Conservation (phyloP, 1,140 invertebrate species). For the Zaprionus capensis region DNA sequence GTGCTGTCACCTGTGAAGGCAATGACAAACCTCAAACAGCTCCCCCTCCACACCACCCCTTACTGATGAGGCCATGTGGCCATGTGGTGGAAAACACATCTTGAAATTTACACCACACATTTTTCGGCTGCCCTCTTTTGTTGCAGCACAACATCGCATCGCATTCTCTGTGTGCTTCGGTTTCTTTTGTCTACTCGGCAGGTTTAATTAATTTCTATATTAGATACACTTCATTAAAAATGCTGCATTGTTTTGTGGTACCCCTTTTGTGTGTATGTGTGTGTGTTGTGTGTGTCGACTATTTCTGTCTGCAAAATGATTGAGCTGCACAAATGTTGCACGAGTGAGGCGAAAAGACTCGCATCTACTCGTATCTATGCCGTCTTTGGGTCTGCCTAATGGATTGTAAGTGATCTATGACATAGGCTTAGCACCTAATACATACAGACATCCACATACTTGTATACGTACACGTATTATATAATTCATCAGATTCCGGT, state of each 20-base stretch:
- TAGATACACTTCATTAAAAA: constrained; percentile 81
- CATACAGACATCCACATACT: background rate
- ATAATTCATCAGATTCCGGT: constrained; percentile 63
- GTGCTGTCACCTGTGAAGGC: constrained; percentile 81
- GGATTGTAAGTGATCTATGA: constrained; percentile 71
- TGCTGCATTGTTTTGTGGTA: constrained; percentile 28
- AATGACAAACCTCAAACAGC: constrained; percentile 41
- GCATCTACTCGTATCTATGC: constrained; percentile 25
- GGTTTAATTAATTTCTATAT: constrained; percentile 81
- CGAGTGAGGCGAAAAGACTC: constrained; percentile 16
- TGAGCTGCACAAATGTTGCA: constrained; percentile 65
- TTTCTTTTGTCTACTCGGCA: constrained; percentile 37
- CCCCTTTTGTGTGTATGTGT: constrained; percentile 17
- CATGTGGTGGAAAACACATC: constrained; percentile 52
- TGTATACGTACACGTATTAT: constrained; percentile 23
- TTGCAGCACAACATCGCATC: constrained; percentile 15
- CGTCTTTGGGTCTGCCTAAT: constrained; percentile 46
- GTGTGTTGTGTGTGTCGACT: constrained; percentile 29
- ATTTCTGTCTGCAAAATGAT: constrained; percentile 65
- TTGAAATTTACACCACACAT: constrained; percentile 68
- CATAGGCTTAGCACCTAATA: constrained; percentile 13
- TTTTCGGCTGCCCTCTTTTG: constrained; percentile 14
- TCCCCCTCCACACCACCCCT: background rate
- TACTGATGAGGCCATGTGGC: constrained; percentile 7
- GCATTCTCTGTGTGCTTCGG: constrained; percentile 33